Base-by-base conservation (phyloP, 2,797 vertebrate genomes). In the Perodicticus potto region DNA sequence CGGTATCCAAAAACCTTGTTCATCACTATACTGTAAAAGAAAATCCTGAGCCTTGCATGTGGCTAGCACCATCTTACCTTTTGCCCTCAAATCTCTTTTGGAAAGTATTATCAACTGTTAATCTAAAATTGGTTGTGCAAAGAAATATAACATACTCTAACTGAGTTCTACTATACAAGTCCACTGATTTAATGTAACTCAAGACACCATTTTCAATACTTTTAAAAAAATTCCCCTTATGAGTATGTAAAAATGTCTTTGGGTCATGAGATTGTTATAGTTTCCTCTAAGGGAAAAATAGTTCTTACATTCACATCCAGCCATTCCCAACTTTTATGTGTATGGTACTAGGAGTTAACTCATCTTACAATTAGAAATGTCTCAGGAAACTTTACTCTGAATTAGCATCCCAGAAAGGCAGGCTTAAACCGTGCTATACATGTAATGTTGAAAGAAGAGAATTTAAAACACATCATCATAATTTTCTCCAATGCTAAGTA, bases 211-310 rank as follows among this genome's bases (percentile, higher is more conserved):
- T 74, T 96, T 77, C 20, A 34, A 29, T 34, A 40, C 0, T 3
- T 95, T 34, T 92, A 93, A 94, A 92, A 81, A 83, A 32, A 67
- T 73, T 32, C 9, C n/a, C 13, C 45, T 91, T 77, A 20, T 72
- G 16, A 96, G 37, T 43, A 81, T 2, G n/a, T 57, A 72, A 73
- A 85, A 14, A 25, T 80, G 22, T 43, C n/a, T 80, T 74, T 92
- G 34, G 11, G 29, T 59, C 23, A 77, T 45, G 45, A 5, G 34
- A 55, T 53, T 57, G 5, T 65, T 57, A 74, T 2, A 32, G 13
- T 49, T 89, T 12, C 20, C 16, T 7, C 85, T 82, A 61, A n/a
- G 2, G 1, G 8, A 7, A 57, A 70, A 93, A 89, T 74, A 86
- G 2, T 69, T 85, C 27, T 92, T 72, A 5, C 69, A 4, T 27